These are phyloP conservation scores for Camarhynchus parvulus DNA, from an alignment of 2,113 vertebrate species.

Conservation along the genomic window DNA sequence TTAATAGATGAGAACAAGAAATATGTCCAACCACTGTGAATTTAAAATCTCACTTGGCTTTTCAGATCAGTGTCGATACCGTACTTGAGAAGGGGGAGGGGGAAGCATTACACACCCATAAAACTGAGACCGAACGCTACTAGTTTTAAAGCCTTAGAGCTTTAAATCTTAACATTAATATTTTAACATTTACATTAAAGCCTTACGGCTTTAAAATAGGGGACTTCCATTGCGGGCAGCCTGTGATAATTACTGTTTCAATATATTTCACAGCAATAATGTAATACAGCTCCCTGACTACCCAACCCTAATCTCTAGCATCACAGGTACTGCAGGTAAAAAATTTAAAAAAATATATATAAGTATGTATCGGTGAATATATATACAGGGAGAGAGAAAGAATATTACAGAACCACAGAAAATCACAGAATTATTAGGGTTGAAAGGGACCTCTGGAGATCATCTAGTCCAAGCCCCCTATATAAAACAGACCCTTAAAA, in stretches of 20 bases:
- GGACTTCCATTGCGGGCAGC: neutral
- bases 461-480: neutral
- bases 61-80: neutral
- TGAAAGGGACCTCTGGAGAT: neutral
- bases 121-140: neutral
- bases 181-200: neutral
- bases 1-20: neutral
- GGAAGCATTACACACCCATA: neutral
- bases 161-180: neutral
- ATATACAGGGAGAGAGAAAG: neutral
- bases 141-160: neutral
- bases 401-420: neutral
- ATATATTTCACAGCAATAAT: neutral
- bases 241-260: neutral
- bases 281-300: neutral
- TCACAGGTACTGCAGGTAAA: neutral
- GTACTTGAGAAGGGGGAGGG: neutral
- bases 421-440: neutral
- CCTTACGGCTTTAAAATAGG: neutral
- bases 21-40: accelerated
- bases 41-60: neutral
- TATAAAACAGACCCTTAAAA: neutral
- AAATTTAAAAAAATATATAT: neutral
- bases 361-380: neutral
- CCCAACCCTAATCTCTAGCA: neutral